These are phyloP conservation scores for Lophotriccus pileatus DNA, from an alignment of 2,797 vertebrate genomes.

Conservation along the genomic window DNA sequence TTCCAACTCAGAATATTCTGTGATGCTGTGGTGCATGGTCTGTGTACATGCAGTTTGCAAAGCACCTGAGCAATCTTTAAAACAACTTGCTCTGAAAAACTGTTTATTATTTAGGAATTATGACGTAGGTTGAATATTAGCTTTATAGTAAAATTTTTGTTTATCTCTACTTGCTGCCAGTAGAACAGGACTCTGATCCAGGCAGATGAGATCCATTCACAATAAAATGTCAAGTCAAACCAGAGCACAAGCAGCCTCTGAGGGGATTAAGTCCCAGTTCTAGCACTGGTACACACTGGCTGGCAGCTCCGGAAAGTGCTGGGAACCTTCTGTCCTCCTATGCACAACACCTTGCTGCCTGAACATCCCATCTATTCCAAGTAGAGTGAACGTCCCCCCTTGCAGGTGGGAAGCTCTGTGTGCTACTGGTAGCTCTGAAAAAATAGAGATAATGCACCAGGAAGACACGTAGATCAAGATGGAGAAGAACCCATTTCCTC, in stretches of 20 bases:
- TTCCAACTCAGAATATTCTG: background rate
- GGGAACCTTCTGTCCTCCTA: background rate
- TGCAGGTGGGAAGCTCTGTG: background rate
- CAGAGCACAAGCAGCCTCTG: background rate
- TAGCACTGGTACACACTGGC: background rate
- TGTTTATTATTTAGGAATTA: background rate
- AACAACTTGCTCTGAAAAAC: background rate
- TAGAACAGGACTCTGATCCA: background rate
- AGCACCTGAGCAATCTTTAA: background rate
- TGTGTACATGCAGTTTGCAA: background rate
- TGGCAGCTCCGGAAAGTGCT: background rate
- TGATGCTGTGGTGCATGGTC: background rate
- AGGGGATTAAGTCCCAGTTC: background rate
- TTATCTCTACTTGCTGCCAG: background rate
- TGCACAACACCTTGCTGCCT: background rate
- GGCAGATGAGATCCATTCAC: background rate
- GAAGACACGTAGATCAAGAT: background rate
- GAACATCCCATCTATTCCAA: accelerated
- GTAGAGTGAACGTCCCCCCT: background rate
- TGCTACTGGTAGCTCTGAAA: background rate
- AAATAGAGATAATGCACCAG: background rate
- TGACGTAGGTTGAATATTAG: background rate
- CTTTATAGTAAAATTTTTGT: background rate
- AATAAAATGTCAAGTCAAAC: background rate
- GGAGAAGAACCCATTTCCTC: background rate